Evolutionary conservation across 2,113 vertebrate genomes (phyloP).

Genomic region (Engystomops pustulosus): DNA sequence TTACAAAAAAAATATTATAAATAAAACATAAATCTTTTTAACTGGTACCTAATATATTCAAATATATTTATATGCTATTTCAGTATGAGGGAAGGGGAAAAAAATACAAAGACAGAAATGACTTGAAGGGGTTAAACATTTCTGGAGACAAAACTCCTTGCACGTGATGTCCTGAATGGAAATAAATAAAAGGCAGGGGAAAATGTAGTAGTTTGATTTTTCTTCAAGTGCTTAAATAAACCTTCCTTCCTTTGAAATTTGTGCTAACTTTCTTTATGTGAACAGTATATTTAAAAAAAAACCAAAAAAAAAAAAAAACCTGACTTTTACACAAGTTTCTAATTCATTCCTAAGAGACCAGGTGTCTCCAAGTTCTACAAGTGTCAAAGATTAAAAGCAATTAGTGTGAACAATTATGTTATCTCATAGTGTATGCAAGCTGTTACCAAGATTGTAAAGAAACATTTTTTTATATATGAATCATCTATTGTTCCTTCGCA

Average conservation of each 20-base stretch:
- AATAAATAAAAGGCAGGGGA: background rate
- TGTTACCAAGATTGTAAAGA: slow-evolving; percentile 12
- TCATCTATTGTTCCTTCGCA: slow-evolving; percentile 37
- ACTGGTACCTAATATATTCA: no score
- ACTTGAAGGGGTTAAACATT: no score
- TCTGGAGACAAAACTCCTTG: background rate
- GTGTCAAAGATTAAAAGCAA: slow-evolving; percentile 34
- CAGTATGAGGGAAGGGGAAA: no score
- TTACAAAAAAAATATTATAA: background rate
- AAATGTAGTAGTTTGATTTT: no score
- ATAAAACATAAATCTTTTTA: background rate
- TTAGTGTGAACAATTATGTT: slow-evolving; percentile 34
- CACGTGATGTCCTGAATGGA: background rate
- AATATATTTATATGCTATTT: no score
- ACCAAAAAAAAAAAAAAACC: no score
- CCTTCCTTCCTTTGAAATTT: background rate
- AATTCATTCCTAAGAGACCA: background rate
- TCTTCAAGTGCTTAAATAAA: background rate
- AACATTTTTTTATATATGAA: slow-evolving; percentile 1
- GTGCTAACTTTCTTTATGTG: background rate
- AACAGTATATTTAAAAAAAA: no score
- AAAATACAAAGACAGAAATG: no score
- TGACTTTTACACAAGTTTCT: slow-evolving; percentile 7
- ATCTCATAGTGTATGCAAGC: slow-evolving; percentile 12
- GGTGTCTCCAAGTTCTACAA: background rate